A percentile compares a stretch with the other conserved stretches of the same genome.
Conservation (phyloP, 2,888 invertebrate genomes). For the Chaitophorus viminalis region DNA sequence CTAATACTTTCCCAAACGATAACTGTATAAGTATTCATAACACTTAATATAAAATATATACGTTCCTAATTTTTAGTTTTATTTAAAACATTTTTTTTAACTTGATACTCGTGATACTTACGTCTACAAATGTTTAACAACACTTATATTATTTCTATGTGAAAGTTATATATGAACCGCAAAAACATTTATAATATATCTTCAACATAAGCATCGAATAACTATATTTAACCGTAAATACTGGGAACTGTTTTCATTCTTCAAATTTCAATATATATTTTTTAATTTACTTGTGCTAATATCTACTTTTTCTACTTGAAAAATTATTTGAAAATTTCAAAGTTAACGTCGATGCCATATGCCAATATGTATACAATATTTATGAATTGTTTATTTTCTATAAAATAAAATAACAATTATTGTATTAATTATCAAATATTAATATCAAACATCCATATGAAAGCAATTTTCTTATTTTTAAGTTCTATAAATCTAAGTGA, state of each 20-base stretch:
- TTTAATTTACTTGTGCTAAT: neutral
- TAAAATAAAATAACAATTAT: neutral
- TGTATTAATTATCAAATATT: neutral
- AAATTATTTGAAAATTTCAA: neutral
- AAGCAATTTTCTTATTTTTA: neutral
- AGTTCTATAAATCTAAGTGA: neutral
- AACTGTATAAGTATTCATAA: neutral
- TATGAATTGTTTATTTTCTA: neutral
- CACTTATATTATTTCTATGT: neutral
- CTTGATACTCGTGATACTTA: neutral
- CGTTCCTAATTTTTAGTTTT: neutral
- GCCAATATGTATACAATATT: neutral
- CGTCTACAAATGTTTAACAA: neutral
- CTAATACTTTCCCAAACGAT: neutral
- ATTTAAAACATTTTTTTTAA: neutral
- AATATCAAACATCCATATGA: neutral
- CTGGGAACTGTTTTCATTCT: conserved; percentile 16
- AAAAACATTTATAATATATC: conserved; percentile 8
- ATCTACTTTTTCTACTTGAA: neutral
- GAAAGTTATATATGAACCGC: conserved; percentile 1
- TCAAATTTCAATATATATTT: neutral
- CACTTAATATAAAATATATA: neutral
- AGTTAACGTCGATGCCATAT: neutral
- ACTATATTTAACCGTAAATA: conserved; percentile 26
- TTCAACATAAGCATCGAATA: neutral